These are phyloP conservation scores for Cheilosia vulpina DNA, from an alignment of 2,888 invertebrate genomes.

Conservation along the genomic window DNA sequence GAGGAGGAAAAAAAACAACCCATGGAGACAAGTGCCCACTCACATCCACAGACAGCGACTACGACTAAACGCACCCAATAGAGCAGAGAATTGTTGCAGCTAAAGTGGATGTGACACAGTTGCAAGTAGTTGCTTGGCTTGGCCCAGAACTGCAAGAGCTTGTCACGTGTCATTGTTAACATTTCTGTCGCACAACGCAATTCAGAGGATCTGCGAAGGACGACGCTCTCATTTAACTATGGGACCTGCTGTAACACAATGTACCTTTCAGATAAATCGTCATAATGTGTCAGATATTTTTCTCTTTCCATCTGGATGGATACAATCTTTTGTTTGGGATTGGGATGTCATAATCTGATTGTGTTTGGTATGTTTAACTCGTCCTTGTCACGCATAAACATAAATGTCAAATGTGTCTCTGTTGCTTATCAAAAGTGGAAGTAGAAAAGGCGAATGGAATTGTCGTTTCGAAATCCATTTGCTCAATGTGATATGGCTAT, in stretches of 20 bases:
- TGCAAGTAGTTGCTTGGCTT: slow-evolving; percentile 65
- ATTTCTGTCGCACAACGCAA: slow-evolving; percentile 66
- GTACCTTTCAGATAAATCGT: slow-evolving; percentile 58
- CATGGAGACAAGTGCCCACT: slow-evolving; percentile 31
- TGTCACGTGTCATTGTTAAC: slow-evolving; percentile 70
- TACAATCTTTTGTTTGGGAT: slow-evolving; percentile 41
- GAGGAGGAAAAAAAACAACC: slow-evolving; percentile 16
- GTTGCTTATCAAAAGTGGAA: slow-evolving; percentile 55
- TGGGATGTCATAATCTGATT: slow-evolving; percentile 16
- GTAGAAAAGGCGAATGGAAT: slow-evolving; percentile 54
- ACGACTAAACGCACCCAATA: slow-evolving; percentile 59
- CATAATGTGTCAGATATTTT: slow-evolving; percentile 59
- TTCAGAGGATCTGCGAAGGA: slow-evolving; percentile 20
- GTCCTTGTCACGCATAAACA: slow-evolving; percentile 37
- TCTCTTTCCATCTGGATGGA: slow-evolving; percentile 25
- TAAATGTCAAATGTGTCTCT: slow-evolving; percentile 68
- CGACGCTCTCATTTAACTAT: slow-evolving; percentile 32
- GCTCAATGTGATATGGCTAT: slow-evolving; percentile 53
- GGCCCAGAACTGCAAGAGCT: slow-evolving; percentile 72
- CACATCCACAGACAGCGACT: slow-evolving; percentile 3
- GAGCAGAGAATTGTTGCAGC: slow-evolving; percentile 48
- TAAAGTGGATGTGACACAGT: slow-evolving; percentile 62
- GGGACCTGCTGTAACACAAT: background rate
- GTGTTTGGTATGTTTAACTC: background rate
- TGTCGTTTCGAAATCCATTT: slow-evolving; percentile 66